phyloP scores from a whole-genome alignment of 2,113 vertebrate genomes.

The Scatophagus argus region DNA sequence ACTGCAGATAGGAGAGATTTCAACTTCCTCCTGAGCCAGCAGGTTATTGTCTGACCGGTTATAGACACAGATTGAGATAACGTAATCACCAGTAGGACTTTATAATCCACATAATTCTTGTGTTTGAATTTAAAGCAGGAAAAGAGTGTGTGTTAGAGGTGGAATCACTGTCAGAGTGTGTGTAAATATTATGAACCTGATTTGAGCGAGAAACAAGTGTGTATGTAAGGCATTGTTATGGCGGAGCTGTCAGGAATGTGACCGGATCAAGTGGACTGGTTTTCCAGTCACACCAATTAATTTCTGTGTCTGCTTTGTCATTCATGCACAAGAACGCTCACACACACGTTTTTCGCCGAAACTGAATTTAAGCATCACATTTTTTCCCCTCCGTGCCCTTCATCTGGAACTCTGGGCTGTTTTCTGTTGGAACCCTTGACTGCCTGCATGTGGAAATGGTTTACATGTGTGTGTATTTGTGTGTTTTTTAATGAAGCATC shows the following conservation, averaged over 20 bases:
- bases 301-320: constrained; percentile 8
- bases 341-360: not conserved
- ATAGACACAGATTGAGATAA: constrained; percentile 24
- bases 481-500: not conserved
- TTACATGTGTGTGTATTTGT: not conserved
- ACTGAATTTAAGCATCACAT: not conserved
- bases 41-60: constrained; percentile 35
- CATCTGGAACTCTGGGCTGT: not conserved
- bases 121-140: not conserved
- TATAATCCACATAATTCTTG: not conserved
- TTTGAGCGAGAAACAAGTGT: not conserved
- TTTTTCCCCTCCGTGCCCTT: not conserved
- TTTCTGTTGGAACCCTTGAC: not conserved
- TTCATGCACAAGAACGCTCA: not conserved
- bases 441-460: fast-evolving
- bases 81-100: not conserved
- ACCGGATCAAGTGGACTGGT: not conserved
- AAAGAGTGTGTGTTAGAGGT: not conserved
- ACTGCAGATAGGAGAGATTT: constrained; percentile 37
- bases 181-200: not conserved
- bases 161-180: not conserved
- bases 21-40: not conserved
- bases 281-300: constrained; percentile 16
- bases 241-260: not conserved
- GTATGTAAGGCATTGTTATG: not conserved